A percentile compares a stretch with the other conserved stretches of the same genome.
Conservation (phyloP, 2,113 vertebrate species). For the Edolisoma coerulescens region DNA sequence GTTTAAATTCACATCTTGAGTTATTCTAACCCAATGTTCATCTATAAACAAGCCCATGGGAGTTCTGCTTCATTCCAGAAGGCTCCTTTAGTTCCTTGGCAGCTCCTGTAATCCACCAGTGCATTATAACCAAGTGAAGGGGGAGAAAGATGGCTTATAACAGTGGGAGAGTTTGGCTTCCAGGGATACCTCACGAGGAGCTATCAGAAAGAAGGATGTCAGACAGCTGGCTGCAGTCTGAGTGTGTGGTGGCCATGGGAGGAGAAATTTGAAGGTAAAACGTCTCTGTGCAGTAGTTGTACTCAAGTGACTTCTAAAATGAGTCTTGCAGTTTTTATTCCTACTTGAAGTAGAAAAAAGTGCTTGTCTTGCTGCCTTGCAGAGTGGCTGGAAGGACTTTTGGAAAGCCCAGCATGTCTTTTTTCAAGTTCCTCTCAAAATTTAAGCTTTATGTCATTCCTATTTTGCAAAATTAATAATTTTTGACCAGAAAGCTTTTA, state of each 20-base stretch:
- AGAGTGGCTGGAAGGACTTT: background rate
- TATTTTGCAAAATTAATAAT: background rate
- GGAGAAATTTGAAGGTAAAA: background rate
- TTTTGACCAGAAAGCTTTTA: background rate
- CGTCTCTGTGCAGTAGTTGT: background rate
- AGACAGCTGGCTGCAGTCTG: background rate
- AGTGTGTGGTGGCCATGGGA: background rate
- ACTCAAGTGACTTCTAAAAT: background rate
- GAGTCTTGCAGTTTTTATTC: background rate
- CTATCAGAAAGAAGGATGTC: background rate
- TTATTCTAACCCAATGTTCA: background rate
- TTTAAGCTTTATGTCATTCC: background rate
- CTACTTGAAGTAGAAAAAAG: background rate
- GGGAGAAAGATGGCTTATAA: background rate
- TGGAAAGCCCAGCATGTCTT: background rate
- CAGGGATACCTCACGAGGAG: background rate
- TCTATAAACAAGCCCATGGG: background rate
- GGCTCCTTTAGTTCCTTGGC: background rate
- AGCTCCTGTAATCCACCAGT: background rate
- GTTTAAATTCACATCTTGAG: background rate
- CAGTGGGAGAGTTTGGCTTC: background rate
- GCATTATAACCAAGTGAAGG: fast-evolving
- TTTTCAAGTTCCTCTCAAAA: background rate
- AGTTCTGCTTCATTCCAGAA: background rate
- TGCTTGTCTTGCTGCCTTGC: background rate